These are phyloP conservation scores for Anagyrus pseudococci DNA, from an alignment of 2,888 invertebrate genomes.

Conservation along the genomic window DNA sequence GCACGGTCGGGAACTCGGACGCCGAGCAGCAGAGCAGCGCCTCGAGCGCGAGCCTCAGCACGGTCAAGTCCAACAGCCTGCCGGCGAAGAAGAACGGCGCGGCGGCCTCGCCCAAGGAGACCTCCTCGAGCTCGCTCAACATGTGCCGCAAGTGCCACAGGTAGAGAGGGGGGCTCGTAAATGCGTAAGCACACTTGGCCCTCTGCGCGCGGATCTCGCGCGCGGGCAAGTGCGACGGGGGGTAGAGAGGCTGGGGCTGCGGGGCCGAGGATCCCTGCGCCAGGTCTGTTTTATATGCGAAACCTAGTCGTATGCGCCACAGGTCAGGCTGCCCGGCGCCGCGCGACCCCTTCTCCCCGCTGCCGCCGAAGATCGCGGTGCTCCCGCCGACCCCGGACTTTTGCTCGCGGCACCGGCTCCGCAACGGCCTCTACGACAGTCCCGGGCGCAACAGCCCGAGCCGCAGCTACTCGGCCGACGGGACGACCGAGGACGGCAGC, in stretches of 20 bases:
- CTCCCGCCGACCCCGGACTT: conserved; percentile 78
- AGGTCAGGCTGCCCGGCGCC: conserved; percentile 59
- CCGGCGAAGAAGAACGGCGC: conserved; percentile 53
- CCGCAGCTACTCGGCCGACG: conserved; percentile 54
- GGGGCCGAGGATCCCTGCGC: conserved; percentile 6
- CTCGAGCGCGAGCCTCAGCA: conserved; percentile 58
- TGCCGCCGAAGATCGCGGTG: conserved; percentile 75
- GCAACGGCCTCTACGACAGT: conserved; percentile 53
- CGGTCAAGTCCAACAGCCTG: conserved; percentile 55
- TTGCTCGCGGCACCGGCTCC: conserved; percentile 49
- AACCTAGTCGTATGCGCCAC: conserved; percentile 38
- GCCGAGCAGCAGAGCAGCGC: conserved; percentile 57
- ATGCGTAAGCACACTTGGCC: neutral
- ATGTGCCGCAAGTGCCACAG: conserved; percentile 60
- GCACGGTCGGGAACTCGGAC: conserved; percentile 51
- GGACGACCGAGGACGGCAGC: conserved; percentile 59
- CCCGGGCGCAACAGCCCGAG: conserved; percentile 56
- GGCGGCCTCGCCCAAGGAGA: conserved; percentile 48
- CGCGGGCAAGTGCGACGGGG: conserved; percentile 59
- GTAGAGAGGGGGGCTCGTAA: no score
- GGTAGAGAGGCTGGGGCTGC: conserved; percentile 33
- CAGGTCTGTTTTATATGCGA: conserved; percentile 31
- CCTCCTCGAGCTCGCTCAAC: conserved; percentile 52
- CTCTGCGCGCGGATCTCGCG: neutral
- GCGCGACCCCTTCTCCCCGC: conserved; percentile 62